Base-by-base conservation (phyloP, 2,888 invertebrate genomes). In the Drosophila birchii region DNA sequence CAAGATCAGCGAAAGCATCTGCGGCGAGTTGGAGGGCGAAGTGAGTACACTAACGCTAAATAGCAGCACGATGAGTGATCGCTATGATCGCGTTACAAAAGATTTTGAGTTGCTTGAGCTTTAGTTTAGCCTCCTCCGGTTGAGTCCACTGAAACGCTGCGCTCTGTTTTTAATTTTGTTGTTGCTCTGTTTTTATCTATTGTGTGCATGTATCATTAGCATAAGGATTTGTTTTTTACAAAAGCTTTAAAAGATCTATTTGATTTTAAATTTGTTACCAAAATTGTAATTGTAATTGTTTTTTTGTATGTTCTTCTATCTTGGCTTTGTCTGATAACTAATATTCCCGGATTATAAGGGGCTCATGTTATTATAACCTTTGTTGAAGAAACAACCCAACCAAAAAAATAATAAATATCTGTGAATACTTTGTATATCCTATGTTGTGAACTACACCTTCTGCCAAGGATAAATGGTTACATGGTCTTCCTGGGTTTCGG, bases 11-110 rank as follows among this genome's bases (percentile, higher is more conserved):
- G 91, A 92, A 49, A 94, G 94, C 43, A 94, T 95, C 58, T 96
- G 95, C 81, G 95, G 96, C 90, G 97, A 96, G 74, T 95, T 92
- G 51, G 92, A 95, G 70, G 95, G 95, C 66, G 95, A 95, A 93
- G 96, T 95, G 93, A 93, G 93, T 91, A 78, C 26, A 62, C 32
- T 51, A 51, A 14, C 39, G 36, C 61, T 61, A 67, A 57, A 57
- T 38, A 26, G 20, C 55, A 43, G 20, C 39, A 60, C 36, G 20
- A 9, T 11, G 36, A 71, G 41, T 20, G 76, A 63, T 16, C 44
- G 12, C 32, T 81, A 81, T 43, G 47, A 49, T 26, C 78, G 73
- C 43, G 29, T 81, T 26, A 34, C 77, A 1, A 3, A 67, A n/a
- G 29, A 41, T 23, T 16, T 72, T 20, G 14, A 60, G 11, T 66